Base-by-base conservation (phyloP, 1,140 invertebrate genomes). In the Stratiolaelaps scimitus region DNA sequence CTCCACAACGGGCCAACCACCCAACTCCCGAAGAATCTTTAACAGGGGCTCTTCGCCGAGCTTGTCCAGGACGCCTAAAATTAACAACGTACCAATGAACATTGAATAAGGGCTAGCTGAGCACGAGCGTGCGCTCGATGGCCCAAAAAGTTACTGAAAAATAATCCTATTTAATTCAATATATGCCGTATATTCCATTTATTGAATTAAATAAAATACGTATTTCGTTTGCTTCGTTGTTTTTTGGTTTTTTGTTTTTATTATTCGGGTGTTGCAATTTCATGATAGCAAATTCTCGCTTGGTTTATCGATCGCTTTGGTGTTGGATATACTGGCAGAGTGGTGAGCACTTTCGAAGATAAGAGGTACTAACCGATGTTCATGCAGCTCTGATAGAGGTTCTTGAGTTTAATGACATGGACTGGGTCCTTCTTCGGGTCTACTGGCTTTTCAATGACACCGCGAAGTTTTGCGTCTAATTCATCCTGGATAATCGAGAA, bases 401-500 rank as follows among this genome's bases (percentile, higher is more conserved):
- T n/a, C n/a, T n/a, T n/a, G n/a, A n/a, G n/a, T n/a, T n/a, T n/a
- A n/a, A n/a, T n/a, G n/a, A n/a, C n/a, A n/a, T n/a, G n/a, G n/a
- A n/a, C n/a, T n/a, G n/a, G n/a, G n/a, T n/a, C n/a, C n/a, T n/a
- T n/a, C n/a, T n/a, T n/a, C n/a, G n/a, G n/a, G n/a, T n/a, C n/a
- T 4, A 82, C 79, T 1, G 84, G 81, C 67, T 84, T 82, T 66
- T 87, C 85, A 1, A 91, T 81, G 45, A 87, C 81, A 7, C 80
- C 76, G 48, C 87, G 78, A 1, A 91, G 77, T 73, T 91, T 87
- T 71, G 88, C 83, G 69, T 86, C 83, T 2, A 91, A 77, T 69
- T 83, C 80, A 71, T 90, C 88, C 40, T 83, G 84, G 68, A 91
- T 85, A 34, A 84, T 80, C 28, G 83, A 85, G 75, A 90, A 89